Percentiles rank a stretch among this genome's conserved stretches.
Evolutionary conservation across 2,113 vertebrate genomes (phyloP).

Genomic region (Istiophorus platypterus): DNA sequence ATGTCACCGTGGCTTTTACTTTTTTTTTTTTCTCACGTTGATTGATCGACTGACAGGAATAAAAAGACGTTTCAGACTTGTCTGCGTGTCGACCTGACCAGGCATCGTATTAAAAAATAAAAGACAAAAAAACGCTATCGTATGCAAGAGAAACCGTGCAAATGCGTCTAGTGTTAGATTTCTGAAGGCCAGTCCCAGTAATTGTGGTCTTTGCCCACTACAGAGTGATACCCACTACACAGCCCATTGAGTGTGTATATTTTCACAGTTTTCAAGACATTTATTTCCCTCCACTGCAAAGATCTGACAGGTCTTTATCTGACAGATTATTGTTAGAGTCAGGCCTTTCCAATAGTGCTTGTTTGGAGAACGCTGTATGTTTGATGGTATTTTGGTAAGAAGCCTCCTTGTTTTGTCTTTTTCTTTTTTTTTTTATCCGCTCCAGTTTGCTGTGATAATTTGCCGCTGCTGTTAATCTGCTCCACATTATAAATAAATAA

Average conservation of each 20-base stretch:
- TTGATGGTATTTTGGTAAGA: constrained; percentile 9
- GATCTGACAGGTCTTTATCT: background rate
- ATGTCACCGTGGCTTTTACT: background rate
- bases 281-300: background rate
- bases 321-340: background rate
- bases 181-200: background rate
- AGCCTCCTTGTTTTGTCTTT: constrained; percentile 14
- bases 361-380: background rate
- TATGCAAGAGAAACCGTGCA: too few relatives aligned
- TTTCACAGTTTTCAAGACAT: background rate
- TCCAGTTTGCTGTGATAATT: constrained; percentile 35
- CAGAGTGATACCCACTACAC: background rate
- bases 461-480: constrained; percentile 42
- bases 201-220: background rate
- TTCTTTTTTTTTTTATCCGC: constrained; percentile 26
- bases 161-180: background rate
- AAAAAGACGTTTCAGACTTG: background rate
- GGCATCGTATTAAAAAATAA: background rate
- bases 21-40: constrained; percentile 11
- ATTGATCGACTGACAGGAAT: constrained; percentile 9
- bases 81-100: background rate
- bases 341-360: background rate
- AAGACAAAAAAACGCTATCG: too few relatives aligned
- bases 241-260: background rate
- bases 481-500: too few relatives aligned